phyloP scores from a whole-genome alignment of 2,797 vertebrate species.

The Gymnopithys bicolor region DNA sequence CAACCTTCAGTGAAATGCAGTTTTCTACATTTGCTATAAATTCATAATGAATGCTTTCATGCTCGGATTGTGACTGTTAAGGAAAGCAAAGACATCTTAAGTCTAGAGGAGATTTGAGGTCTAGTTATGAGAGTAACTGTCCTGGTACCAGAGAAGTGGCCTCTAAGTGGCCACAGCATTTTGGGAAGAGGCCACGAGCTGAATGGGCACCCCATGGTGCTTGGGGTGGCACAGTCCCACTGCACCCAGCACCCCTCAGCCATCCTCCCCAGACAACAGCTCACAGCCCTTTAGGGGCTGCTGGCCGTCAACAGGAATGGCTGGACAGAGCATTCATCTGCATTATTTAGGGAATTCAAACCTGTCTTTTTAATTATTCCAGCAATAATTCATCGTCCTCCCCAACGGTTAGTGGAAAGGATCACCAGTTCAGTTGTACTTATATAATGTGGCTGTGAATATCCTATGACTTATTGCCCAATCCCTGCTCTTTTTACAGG shows the following conservation, averaged over 20 bases:
- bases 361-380: background rate
- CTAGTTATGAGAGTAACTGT: background rate
- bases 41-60: background rate
- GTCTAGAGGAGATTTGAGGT: background rate
- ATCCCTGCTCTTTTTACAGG: background rate
- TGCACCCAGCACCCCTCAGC: background rate
- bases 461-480: background rate
- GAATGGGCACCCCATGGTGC: background rate
- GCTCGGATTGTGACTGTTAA: background rate
- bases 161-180: background rate
- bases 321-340: background rate
- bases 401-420: background rate
- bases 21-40: background rate
- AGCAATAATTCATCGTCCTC: slow-evolving; percentile 9
- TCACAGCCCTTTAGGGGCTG: background rate
- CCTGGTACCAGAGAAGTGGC: background rate
- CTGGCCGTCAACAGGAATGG: background rate
- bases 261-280: background rate
- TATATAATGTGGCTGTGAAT: background rate
- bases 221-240: background rate
- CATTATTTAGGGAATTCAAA: slow-evolving; percentile 32
- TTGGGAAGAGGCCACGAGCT: background rate
- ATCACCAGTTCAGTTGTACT: background rate
- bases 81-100: background rate
- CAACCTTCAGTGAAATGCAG: background rate